A percentile compares a stretch with the other conserved stretches of the same genome.
These are phyloP conservation scores for Pangasianodon gigas DNA, from an alignment of 2,113 vertebrate species.

Conservation along the genomic window DNA sequence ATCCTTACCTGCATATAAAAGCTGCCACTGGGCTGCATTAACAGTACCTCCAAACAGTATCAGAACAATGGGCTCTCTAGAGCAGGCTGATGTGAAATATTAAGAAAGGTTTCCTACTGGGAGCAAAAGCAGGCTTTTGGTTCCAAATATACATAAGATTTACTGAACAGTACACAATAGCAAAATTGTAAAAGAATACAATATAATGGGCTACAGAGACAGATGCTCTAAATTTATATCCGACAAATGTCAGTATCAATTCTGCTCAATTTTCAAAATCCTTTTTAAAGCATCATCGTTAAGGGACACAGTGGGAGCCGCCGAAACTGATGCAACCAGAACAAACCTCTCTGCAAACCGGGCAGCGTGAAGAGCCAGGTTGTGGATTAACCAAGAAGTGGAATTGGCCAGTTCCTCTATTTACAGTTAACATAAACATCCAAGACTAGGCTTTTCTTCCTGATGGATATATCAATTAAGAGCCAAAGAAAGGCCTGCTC, in stretches of 20 bases:
- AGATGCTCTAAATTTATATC: not conserved
- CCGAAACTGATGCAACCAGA: slow-evolving; percentile 15
- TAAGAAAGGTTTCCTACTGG: not conserved
- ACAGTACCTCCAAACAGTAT: not conserved
- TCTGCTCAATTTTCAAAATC: not conserved
- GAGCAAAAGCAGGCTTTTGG: not conserved
- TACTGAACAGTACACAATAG: not conserved
- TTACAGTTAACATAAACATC: not conserved
- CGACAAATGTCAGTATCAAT: slow-evolving; percentile 5
- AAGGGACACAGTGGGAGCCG: not conserved
- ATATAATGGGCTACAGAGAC: not conserved
- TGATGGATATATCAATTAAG: slow-evolving; percentile 45
- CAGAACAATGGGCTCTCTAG: not conserved
- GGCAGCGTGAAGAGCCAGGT: not conserved
- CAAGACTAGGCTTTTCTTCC: slow-evolving; percentile 1
- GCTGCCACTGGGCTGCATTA: slow-evolving; percentile 23
- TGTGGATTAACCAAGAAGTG: not conserved
- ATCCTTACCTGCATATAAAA: slow-evolving; percentile 32
- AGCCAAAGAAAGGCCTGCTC: slow-evolving; percentile 5
- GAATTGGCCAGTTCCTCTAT: slow-evolving; percentile 3
- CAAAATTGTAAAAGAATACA: not conserved
- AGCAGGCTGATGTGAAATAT: not conserved
- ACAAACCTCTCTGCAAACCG: slow-evolving; percentile 9
- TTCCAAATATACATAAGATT: not conserved
- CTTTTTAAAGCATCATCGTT: not conserved